A percentile compares a stretch with the other conserved stretches of the same genome.
Evolutionary conservation across 2,797 vertebrate genomes (phyloP).

Genomic region (Pelobates cultripes): DNA sequence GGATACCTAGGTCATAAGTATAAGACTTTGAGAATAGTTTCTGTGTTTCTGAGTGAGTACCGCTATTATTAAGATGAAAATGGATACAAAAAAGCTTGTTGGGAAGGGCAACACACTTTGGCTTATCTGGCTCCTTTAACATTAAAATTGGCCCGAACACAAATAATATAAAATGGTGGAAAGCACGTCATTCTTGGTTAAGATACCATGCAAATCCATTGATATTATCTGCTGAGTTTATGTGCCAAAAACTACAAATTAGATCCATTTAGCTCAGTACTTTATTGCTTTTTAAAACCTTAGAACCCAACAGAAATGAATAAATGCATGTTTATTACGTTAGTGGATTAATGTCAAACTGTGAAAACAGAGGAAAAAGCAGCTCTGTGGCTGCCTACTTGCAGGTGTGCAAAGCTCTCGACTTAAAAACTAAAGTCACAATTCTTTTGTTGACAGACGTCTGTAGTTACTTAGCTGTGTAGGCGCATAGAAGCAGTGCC

Average conservation of each 20-base stretch:
- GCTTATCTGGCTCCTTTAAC: too few species aligned
- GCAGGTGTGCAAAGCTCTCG: conserved; percentile 3
- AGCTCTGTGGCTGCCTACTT: neutral
- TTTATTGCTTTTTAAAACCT: conserved; percentile 16
- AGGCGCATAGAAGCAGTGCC: neutral
- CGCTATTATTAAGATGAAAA: too few species aligned
- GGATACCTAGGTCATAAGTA: too few species aligned
- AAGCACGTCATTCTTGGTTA: too few species aligned
- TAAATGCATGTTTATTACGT: conserved; percentile 32
- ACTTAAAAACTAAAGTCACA: neutral
- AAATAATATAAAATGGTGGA: too few species aligned
- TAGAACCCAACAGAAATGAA: conserved; percentile 1
- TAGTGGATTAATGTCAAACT: conserved; percentile 19
- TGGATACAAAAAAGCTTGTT: too few species aligned
- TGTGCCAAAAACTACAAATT: neutral
- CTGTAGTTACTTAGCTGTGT: neutral
- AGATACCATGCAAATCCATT: too few species aligned
- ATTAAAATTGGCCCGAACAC: too few species aligned
- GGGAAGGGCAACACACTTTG: too few species aligned
- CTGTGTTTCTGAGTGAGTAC: too few species aligned
- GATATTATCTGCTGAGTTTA: too few species aligned
- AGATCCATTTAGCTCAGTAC: conserved; percentile 20
- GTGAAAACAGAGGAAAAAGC: neutral
- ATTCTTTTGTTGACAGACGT: conserved; percentile 4
- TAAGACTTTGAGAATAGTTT: too few species aligned